A percentile compares a stretch with the other conserved stretches of the same genome.
These are phyloP conservation scores for Melanostoma mellinum DNA, from an alignment of 2,888 invertebrate genomes.

Conservation along the genomic window DNA sequence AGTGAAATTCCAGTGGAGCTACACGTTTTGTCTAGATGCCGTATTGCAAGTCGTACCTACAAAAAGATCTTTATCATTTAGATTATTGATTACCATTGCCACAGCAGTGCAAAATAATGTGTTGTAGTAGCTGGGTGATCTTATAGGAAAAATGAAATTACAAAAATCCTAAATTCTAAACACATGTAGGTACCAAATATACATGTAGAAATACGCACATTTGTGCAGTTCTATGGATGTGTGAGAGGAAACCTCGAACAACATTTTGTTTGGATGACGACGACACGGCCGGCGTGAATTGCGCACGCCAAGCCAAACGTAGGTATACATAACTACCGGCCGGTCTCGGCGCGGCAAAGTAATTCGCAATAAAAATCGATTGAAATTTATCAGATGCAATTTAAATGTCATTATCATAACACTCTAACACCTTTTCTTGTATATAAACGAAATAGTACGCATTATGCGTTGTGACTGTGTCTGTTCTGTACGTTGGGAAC, in stretches of 20 bases:
- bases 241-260: conserved; percentile 8
- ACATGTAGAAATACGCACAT: conserved; percentile 26
- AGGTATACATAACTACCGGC: conserved; percentile 33
- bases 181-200: conserved; percentile 20
- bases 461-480: conserved; percentile 5
- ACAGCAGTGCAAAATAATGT: conserved; percentile 46
- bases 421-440: conserved; percentile 62
- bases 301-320: conserved; percentile 42
- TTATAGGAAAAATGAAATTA: conserved; percentile 54
- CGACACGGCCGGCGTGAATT: conserved; percentile 17
- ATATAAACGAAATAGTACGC: conserved; percentile 30
- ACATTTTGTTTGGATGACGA: conserved; percentile 20
- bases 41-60: conserved; percentile 67
- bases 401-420: conserved; percentile 77
- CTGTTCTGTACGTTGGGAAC: conserved; percentile 25
- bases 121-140: conserved; percentile 41
- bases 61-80: conserved; percentile 81
- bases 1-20: conserved; percentile 50
- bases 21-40: conserved; percentile 41
- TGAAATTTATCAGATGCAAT: conserved; percentile 73
- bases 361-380: conserved; percentile 54
- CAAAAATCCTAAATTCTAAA: conserved; percentile 38
- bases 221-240: conserved; percentile 11
- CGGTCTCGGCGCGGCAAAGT: conserved; percentile 13
- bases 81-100: conserved; percentile 80